Evolutionary conservation across 2,113 vertebrate genomes (phyloP).

Genomic region (Python bivittatus): DNA sequence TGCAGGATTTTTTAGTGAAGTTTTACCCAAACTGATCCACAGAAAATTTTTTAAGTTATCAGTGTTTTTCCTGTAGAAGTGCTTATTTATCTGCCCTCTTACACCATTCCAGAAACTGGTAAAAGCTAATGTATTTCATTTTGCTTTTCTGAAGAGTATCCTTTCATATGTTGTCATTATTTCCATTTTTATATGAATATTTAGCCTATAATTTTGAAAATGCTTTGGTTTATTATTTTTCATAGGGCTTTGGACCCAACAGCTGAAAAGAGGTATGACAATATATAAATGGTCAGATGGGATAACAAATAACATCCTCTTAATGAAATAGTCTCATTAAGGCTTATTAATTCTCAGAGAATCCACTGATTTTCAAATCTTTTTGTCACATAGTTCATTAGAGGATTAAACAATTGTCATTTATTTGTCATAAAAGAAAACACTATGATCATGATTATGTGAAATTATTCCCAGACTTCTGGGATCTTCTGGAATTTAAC

Average conservation of each 20-base stretch:
- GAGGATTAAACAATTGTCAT: constrained; percentile 17
- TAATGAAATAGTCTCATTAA: constrained; percentile 27
- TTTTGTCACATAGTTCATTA: constrained; percentile 1
- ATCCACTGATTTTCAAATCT: not conserved
- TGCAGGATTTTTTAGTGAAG: not conserved
- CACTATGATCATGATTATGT: not conserved
- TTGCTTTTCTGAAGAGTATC: not conserved
- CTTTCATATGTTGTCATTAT: not conserved
- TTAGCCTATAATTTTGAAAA: not conserved
- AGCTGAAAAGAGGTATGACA: not conserved
- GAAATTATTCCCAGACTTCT: not conserved
- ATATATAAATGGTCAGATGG: not conserved
- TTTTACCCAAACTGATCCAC: not conserved
- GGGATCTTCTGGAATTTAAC: not conserved
- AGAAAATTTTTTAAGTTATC: not conserved
- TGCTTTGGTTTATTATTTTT: not conserved
- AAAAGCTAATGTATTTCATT: not conserved
- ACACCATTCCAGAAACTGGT: not conserved
- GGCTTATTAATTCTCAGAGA: constrained; percentile 44
- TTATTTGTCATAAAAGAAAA: not conserved
- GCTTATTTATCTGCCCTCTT: not conserved
- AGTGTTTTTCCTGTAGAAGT: no score
- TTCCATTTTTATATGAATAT: not conserved
- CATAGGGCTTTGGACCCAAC: not conserved
- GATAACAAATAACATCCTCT: not conserved